phyloP scores from a whole-genome alignment of 2,113 vertebrate genomes.

The Rhombomys opimus region DNA sequence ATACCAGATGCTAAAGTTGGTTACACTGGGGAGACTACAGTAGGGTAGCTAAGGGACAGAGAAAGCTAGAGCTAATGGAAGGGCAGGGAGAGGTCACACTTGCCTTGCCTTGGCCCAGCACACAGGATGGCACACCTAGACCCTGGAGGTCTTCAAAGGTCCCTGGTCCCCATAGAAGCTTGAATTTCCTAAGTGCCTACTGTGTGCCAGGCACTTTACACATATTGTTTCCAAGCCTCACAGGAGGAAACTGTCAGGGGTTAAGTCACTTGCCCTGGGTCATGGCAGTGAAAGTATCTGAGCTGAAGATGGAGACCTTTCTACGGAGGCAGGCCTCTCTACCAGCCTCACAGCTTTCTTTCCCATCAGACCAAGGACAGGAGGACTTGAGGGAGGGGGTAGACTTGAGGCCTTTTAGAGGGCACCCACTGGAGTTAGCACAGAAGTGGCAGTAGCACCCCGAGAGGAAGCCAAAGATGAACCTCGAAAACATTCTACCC shows the following conservation, averaged over 20 bases:
- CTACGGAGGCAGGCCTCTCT: not conserved
- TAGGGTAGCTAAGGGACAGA: not conserved
- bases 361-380: not conserved
- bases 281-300: not conserved
- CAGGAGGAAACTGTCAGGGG: not conserved
- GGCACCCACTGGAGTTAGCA: no score
- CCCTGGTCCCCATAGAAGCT: not conserved
- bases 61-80: not conserved
- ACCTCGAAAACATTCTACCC: not conserved
- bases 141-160: not conserved
- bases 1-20: no score
- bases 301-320: not conserved
- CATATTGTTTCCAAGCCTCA: not conserved
- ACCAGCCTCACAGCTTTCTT: not conserved
- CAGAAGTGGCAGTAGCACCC: not conserved
- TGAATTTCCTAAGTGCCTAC: not conserved
- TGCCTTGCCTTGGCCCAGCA: not conserved
- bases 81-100: not conserved
- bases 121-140: fast-evolving
- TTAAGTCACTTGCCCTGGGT: not conserved
- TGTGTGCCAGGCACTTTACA: not conserved
- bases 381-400: not conserved
- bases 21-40: not conserved
- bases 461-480: not conserved
- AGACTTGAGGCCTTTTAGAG: not conserved